These are phyloP conservation scores for Chorisops tibialis DNA, from an alignment of 2,888 invertebrate genomes.

Conservation along the genomic window DNA sequence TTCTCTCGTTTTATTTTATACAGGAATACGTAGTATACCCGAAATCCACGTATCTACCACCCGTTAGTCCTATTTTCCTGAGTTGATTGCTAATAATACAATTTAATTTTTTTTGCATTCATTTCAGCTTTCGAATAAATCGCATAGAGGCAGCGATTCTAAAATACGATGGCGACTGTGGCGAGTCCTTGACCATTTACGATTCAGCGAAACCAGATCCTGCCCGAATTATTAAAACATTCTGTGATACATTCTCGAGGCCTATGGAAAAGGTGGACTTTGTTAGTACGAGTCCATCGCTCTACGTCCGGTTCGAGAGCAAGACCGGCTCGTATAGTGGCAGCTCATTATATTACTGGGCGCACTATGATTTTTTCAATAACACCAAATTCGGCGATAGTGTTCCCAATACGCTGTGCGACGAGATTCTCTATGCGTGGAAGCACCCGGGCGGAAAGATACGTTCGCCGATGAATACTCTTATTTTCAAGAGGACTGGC, in stretches of 20 bases:
- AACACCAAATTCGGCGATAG: conserved; percentile 83
- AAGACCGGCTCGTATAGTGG: conserved; percentile 91
- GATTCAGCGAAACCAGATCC: conserved; percentile 86
- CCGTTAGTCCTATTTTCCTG: no score
- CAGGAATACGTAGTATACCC: no score
- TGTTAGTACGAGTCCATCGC: conserved; percentile 80
- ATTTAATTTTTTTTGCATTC: conserved; percentile 26
- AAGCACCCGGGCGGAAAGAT: conserved; percentile 71
- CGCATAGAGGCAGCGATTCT: conserved; percentile 84
- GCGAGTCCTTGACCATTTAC: conserved; percentile 84
- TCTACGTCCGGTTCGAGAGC: conserved; percentile 86
- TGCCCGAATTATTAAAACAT: conserved; percentile 86
- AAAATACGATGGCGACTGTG: conserved; percentile 83
- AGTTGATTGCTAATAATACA: background rate
- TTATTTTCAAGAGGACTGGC: conserved; percentile 78
- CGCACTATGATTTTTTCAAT: conserved; percentile 91
- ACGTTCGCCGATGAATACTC: conserved; percentile 79
- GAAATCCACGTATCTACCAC: no score
- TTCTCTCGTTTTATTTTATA: no score
- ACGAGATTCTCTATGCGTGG: conserved; percentile 86
- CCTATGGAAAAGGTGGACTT: conserved; percentile 93
- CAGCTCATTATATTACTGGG: conserved; percentile 93
- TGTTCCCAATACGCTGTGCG: conserved; percentile 76
- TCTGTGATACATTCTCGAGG: conserved; percentile 89
- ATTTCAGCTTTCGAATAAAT: conserved; percentile 76